phyloP scores from a whole-genome alignment of 2,113 vertebrate species.

The Xenus cinereus region DNA sequence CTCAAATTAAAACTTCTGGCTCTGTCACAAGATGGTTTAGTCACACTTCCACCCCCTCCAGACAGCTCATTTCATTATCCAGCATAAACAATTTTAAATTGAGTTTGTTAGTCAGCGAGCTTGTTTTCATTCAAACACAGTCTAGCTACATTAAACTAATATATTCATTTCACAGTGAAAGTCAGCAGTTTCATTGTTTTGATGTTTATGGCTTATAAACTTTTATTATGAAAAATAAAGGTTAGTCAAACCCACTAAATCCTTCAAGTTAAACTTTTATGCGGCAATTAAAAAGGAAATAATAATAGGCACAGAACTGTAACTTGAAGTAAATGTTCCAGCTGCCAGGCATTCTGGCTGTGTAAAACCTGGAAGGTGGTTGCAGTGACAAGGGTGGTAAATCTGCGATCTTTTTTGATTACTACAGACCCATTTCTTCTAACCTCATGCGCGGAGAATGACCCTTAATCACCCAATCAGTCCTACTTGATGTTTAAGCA shows the following conservation, averaged over 20 bases:
- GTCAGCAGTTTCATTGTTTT: constrained; percentile 7
- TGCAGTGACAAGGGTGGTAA: neutral
- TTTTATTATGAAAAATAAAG: constrained; percentile 28
- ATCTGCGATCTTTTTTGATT: neutral
- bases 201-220: constrained; percentile 1
- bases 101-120: constrained; percentile 15
- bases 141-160: constrained; percentile 10
- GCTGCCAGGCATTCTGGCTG: neutral
- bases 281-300: neutral
- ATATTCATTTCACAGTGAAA: neutral
- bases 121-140: constrained; percentile 24
- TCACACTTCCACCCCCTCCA: neutral
- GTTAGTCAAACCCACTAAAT: constrained; percentile 15
- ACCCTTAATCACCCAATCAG: neutral
- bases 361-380: neutral
- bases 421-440: neutral
- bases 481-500: neutral
- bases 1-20: neutral
- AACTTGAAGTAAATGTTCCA: constrained; percentile 13
- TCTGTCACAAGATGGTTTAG: neutral
- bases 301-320: neutral
- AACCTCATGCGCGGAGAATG: neutral
- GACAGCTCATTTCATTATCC: constrained; percentile 14
- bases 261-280: constrained; percentile 1
- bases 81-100: constrained; percentile 17